Percentiles rank a stretch among this genome's conserved stretches.
phyloP scores from a whole-genome alignment of 1,140 invertebrate species.

The Trichonephila inaurata region DNA sequence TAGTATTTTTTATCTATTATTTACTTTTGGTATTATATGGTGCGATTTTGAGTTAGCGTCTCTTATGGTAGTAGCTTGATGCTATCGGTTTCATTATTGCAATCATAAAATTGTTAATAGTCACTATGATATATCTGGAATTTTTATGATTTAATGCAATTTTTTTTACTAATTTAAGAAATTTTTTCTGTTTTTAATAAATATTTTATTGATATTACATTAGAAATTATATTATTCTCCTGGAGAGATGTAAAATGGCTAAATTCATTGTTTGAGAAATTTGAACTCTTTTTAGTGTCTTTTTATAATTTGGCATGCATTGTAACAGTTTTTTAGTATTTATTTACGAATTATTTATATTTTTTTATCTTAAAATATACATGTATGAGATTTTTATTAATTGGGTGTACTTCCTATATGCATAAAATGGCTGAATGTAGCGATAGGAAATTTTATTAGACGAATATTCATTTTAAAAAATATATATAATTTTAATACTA shows the following conservation, averaged over 20 bases:
- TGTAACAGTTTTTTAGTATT: not conserved
- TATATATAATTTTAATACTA: not conserved
- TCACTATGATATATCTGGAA: not conserved
- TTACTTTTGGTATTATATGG: not conserved
- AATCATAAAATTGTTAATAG: not conserved
- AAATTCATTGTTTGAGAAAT: conserved; percentile 11
- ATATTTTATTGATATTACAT: not conserved
- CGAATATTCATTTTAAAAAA: not conserved
- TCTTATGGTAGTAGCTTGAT: not conserved
- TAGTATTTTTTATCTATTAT: not conserved
- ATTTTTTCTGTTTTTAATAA: not conserved
- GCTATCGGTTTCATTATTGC: not conserved
- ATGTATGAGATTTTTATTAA: conserved; percentile 3
- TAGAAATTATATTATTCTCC: not conserved
- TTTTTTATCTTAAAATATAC: not conserved
- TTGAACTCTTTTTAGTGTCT: not conserved
- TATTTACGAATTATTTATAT: not conserved
- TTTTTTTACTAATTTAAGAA: not conserved
- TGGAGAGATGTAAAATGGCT: conserved; percentile 4
- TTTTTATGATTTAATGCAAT: not conserved
- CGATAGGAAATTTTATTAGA: not conserved
- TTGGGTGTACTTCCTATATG: not conserved
- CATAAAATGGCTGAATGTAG: conserved; percentile 5
- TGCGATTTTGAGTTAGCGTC: conserved; percentile 10
- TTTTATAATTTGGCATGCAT: not conserved